Base-by-base conservation (phyloP, 2,888 invertebrate genomes). In the Ophion ellenae region DNA sequence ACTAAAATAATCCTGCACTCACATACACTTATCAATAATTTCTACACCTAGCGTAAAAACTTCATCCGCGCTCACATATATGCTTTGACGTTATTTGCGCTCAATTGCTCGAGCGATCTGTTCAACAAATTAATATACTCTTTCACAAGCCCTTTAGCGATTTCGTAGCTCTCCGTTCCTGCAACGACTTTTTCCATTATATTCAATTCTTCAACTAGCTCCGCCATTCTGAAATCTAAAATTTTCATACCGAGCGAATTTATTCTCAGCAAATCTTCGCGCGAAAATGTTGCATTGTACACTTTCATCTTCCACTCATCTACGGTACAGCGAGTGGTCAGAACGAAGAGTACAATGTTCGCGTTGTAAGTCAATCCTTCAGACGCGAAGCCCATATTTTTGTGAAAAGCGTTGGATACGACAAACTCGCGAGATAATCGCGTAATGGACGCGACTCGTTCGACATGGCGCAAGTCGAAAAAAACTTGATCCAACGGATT, bases 401-500 rank as follows among this genome's bases (percentile, higher is more conserved):
- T 95, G 90, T 95, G 92, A 53, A 97, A 95, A 87, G 95, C 94
- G 92, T 96, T 96, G 79, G 95, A 95, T 84, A 94, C 94, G 77
- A 97, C 95, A 93, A 97, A 97, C 86, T 95, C 95, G 83, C 95
- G 95, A 91, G 96, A 92, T n/a, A 91, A 79, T 78, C 90, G 90
- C 32, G 94, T 90, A 61, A 92, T 74, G 61, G 91, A 90, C 1
- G 95, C 90, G 88, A 95, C 95, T 63, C 91, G 87, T 87, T 95
- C 92, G 59, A 97, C 92, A 89, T 95, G 95, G 61, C 94, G 94
- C 90, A 96, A 95, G 53, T 94, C 92, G 90, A 97, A 95, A 76
- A 95, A 94, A 75, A 97, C 95, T 92, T 94, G 95, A 93, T 97
- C 97, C 89, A 97, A 94, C 53, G 95, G 95, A 95, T 98, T 98